Base-by-base conservation (phyloP, 2,888 invertebrate species). In the Tridacna crocea region DNA sequence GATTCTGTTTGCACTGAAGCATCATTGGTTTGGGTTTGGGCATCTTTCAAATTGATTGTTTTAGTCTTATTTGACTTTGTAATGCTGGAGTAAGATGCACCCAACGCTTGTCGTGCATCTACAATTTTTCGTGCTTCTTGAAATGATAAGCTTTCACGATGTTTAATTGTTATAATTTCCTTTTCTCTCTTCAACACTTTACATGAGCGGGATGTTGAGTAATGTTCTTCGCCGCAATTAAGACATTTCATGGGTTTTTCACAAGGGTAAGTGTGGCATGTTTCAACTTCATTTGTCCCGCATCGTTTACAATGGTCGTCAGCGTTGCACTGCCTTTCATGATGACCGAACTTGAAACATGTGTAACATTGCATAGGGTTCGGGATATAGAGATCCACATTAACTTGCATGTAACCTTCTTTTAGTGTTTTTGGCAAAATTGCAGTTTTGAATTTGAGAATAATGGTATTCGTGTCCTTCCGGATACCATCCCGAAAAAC, bases 321-420 rank as follows among this genome's bases (percentile, higher is more conserved):
- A 4, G 36, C 36, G 8, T 8, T 36, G 36, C 36, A 36, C 8
- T 36, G 2, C 8, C 8, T 36, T 8, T 36, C 36, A 36, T 36
- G 36, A 8, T 36, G 36, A 4, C 36, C 36, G 36, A 15, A 75
- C 22, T 22, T 75, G 22, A 63, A 63, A 22, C 75, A 63, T 19
- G 61, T 63, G 47, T 47, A 75, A 63, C 75, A 75, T 19, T 63
- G 61, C 13, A 75, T 17, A 36, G 63, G 63, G 24, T 75, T 75
- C 0, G 75, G 75, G 0, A 75, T 24, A 11, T 36, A 63, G 0
- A 61, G 0, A 19, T 75, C 47, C 15, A 63, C 36, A 36, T 2
- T 2, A 4, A 36, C 36, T 36, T 36, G 2, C 36, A 36, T 2
- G 8, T 36, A 36, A 4, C 36, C 36, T 2, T 4, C 36, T 36